A percentile compares a stretch with the other conserved stretches of the same genome.
Conservation (phyloP, 2,113 vertebrate genomes). For the Lycaon pictus region DNA sequence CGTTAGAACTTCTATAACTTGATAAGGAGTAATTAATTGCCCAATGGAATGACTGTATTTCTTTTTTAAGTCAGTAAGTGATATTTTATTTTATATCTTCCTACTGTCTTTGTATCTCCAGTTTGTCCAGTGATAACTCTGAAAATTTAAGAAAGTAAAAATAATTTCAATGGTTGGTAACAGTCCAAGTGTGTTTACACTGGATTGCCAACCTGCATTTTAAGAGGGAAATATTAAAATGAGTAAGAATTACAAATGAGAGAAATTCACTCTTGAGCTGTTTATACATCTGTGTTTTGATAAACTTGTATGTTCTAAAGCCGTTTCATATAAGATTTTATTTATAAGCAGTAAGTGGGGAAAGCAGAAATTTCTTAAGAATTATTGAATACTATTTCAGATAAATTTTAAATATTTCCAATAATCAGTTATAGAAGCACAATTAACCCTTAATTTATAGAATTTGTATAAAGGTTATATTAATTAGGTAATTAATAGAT, state of each 20-base stretch:
- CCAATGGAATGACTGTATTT: neutral
- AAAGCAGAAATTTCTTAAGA: neutral
- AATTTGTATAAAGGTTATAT: neutral
- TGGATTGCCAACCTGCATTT: neutral
- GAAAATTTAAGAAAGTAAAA: slow-evolving; percentile 29
- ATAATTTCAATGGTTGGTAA: slow-evolving; percentile 35
- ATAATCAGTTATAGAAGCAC: neutral
- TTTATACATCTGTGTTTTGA: slow-evolving; percentile 36
- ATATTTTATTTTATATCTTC: neutral
- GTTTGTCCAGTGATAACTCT: neutral
- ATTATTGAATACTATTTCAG: neutral
- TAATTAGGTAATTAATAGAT: neutral
- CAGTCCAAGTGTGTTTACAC: neutral
- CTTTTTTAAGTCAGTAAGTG: neutral
- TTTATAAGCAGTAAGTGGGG: neutral
- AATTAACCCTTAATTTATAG: neutral
- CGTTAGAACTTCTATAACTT: neutral
- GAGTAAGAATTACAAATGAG: slow-evolving; percentile 59
- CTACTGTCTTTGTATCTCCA: slow-evolving; percentile 31
- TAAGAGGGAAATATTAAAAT: slow-evolving; percentile 52
- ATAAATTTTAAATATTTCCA: neutral
- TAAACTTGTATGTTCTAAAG: neutral
- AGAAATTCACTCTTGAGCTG: slow-evolving; percentile 30
- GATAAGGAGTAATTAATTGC: neutral
- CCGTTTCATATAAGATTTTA: slow-evolving; percentile 1